Evolutionary conservation across 2,888 invertebrate species (phyloP).

Genomic region (Abrostola tripartita): DNA sequence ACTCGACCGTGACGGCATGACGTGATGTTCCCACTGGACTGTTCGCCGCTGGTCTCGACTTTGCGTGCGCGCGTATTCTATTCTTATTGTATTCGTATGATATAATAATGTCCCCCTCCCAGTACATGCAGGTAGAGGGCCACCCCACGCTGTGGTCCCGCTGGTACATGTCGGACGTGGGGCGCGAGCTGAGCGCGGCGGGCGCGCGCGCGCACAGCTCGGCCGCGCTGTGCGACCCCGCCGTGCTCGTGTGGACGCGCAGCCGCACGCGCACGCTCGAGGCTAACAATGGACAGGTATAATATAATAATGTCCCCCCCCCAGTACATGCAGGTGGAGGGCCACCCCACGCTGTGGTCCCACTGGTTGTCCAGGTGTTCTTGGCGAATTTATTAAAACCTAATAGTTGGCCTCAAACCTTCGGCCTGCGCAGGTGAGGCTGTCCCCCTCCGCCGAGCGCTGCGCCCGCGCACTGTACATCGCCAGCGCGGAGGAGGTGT

Average conservation of each 20-base stretch:
- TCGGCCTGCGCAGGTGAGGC: conserved; percentile 59
- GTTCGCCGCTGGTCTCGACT: no score
- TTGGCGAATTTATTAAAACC: no score
- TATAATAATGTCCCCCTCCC: conserved; percentile 12
- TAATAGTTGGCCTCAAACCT: no score
- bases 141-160: conserved; percentile 70
- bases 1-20: no score
- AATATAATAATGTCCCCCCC: background rate
- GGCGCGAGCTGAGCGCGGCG: conserved; percentile 57
- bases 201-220: conserved; percentile 51
- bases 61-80: no score
- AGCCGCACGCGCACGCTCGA: conserved; percentile 53
- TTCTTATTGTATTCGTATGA: no score
- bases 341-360: conserved; percentile 72
- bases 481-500: conserved; percentile 54
- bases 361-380: no score
- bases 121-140: conserved; percentile 81
- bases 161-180: conserved; percentile 71
- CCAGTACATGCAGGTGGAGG: conserved; percentile 79
- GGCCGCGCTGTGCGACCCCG: conserved; percentile 58
- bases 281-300: conserved; percentile 60
- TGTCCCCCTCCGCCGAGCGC: conserved; percentile 50
- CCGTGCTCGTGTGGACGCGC: conserved; percentile 71
- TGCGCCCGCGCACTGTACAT: conserved; percentile 71
- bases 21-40: no score